Percentiles rank a stretch among this genome's conserved stretches.
phyloP scores from a whole-genome alignment of 2,797 vertebrate genomes.

The Lithobates pipiens region DNA sequence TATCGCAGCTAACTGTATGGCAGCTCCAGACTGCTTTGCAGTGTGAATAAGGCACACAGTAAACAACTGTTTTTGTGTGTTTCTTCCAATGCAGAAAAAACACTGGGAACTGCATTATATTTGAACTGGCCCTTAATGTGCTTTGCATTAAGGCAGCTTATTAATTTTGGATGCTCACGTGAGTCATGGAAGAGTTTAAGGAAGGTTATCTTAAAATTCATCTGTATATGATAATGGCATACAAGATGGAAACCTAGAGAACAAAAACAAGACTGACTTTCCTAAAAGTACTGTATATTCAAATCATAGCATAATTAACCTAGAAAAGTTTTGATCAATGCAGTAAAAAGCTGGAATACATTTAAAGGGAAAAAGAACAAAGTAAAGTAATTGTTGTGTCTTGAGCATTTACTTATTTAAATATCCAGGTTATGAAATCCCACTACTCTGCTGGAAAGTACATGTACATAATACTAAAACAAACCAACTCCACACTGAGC shows the following conservation, averaged over 20 bases:
- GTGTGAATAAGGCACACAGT: no score
- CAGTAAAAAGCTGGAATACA: neutral
- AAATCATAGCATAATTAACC: neutral
- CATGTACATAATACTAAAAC: neutral
- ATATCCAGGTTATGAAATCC: neutral
- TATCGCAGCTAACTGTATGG: no score
- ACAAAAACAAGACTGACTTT: neutral
- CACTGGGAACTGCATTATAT: no score
- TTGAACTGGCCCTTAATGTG: no score
- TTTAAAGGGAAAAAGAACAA: neutral
- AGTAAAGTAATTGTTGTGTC: neutral
- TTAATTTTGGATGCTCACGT: no score
- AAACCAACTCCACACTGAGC: neutral
- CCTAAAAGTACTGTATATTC: no score
- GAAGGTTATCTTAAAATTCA: neutral
- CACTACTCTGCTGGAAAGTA: neutral
- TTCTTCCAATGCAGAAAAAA: no score
- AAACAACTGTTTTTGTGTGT: no score
- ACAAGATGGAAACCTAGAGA: neutral
- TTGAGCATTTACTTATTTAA: neutral
- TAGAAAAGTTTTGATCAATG: neutral
- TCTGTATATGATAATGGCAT: neutral
- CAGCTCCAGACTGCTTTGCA: no score
- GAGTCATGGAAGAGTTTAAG: no score
- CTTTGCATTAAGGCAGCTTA: no score